These are phyloP conservation scores for Malacoraja senta DNA, from an alignment of 2,797 vertebrate genomes.

Conservation along the genomic window DNA sequence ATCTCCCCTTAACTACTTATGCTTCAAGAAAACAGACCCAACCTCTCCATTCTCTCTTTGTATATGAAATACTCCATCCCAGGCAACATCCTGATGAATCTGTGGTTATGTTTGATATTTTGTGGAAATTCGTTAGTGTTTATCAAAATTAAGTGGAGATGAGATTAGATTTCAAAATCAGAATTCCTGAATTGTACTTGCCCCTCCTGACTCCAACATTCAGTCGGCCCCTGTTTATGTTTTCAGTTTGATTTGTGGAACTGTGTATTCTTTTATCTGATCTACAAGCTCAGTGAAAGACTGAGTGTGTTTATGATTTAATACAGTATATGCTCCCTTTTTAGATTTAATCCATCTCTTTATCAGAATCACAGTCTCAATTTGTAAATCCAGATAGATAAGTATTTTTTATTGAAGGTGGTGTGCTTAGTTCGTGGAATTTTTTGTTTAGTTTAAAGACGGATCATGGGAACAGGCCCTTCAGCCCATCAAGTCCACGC, in stretches of 20 bases:
- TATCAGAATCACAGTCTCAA: neutral
- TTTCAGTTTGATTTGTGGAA: neutral
- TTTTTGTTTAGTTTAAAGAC: too few species aligned
- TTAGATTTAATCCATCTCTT: neutral
- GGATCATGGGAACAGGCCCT: too few species aligned
- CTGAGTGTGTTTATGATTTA: neutral
- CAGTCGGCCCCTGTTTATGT: neutral
- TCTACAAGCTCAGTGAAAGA: neutral
- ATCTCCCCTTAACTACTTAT: too few species aligned
- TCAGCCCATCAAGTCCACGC: too few species aligned
- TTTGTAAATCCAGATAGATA: neutral
- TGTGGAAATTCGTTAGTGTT: neutral
- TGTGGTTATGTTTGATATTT: neutral
- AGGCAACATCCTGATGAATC: neutral
- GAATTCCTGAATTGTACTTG: neutral
- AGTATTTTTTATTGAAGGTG: neutral
- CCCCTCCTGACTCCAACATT: neutral
- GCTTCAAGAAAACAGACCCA: too few species aligned
- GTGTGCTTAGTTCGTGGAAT: too few species aligned
- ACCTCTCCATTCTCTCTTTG: too few species aligned
- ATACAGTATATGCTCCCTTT: neutral
- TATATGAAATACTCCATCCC: too few species aligned
- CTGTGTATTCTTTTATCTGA: neutral
- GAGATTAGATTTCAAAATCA: neutral
- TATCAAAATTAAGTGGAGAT: neutral